Evolutionary conservation across 1,140 invertebrate species (phyloP).

Genomic region (Trachelipus rathkii): DNA sequence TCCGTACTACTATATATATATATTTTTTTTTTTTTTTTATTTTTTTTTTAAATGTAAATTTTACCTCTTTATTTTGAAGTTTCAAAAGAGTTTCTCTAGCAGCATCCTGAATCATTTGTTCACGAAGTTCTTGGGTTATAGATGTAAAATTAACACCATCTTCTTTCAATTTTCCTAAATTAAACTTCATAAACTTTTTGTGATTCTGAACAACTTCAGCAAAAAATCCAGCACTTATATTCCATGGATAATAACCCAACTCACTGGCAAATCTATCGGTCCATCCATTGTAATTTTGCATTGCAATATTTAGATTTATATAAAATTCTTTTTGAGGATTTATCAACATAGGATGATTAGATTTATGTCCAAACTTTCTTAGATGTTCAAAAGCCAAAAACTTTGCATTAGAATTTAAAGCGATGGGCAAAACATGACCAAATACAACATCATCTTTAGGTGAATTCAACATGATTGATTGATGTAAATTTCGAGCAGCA

Average conservation of each 20-base stretch:
- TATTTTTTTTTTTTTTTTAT: too few relatives aligned
- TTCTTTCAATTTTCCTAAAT: constrained; percentile 1
- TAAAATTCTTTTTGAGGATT: constrained; percentile 8
- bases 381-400: background rate
- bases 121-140: background rate
- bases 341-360: background rate
- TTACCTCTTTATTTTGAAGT: constrained; percentile 2
- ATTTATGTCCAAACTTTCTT: background rate
- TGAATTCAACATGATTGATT: background rate
- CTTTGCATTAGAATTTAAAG: background rate
- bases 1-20: too few relatives aligned
- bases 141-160: background rate
- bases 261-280: background rate
- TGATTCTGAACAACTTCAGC: background rate
- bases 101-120: background rate
- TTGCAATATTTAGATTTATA: background rate
- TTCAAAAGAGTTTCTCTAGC: background rate
- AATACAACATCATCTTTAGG: constrained; percentile 7
- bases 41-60: too few relatives aligned
- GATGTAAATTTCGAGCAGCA: background rate
- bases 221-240: background rate
- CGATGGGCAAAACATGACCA: background rate
- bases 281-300: background rate
- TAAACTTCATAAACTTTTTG: background rate
- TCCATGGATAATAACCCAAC: background rate